These are phyloP conservation scores for Holothuria glaberrima DNA, from an alignment of 35 echinoderm and acorn worm species.

Conservation along the genomic window DNA sequence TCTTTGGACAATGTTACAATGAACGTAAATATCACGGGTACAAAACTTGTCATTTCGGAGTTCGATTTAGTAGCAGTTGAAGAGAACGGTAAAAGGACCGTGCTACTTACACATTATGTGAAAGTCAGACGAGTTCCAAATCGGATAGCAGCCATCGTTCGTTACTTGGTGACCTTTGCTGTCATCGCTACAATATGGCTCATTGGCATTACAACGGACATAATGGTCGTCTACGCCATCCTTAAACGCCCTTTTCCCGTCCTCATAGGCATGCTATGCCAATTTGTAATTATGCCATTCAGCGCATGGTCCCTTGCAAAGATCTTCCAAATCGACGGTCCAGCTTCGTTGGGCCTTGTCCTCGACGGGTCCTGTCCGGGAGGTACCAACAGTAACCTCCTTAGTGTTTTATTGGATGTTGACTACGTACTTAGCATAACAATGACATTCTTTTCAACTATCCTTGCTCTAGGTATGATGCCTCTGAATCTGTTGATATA, in stretches of 20 bases:
- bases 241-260: slow-evolving; percentile 69
- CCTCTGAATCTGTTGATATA: slow-evolving; percentile 89
- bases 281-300: slow-evolving; percentile 79
- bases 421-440: slow-evolving; percentile 87
- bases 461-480: slow-evolving; percentile 91
- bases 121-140: slow-evolving; percentile 20
- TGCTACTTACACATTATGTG: slow-evolving; percentile 9
- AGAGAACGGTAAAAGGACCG: neutral
- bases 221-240: slow-evolving; percentile 56
- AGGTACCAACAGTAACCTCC: slow-evolving; percentile 43
- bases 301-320: slow-evolving; percentile 44
- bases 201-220: slow-evolving; percentile 77
- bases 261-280: slow-evolving; percentile 68
- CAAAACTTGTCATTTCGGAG: slow-evolving; percentile 11
- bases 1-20: neutral
- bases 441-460: slow-evolving; percentile 87
- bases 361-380: slow-evolving; percentile 74
- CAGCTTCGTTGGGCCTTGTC: slow-evolving; percentile 62
- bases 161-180: slow-evolving; percentile 5
- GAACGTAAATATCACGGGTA: neutral
- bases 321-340: slow-evolving; percentile 54
- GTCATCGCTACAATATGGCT: slow-evolving; percentile 21
- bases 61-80: neutral
- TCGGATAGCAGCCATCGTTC: neutral
- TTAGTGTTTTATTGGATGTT: slow-evolving; percentile 63